Evolutionary conservation across 2,797 vertebrate species (phyloP).

Genomic region (Hyperoplus lanceolatus): DNA sequence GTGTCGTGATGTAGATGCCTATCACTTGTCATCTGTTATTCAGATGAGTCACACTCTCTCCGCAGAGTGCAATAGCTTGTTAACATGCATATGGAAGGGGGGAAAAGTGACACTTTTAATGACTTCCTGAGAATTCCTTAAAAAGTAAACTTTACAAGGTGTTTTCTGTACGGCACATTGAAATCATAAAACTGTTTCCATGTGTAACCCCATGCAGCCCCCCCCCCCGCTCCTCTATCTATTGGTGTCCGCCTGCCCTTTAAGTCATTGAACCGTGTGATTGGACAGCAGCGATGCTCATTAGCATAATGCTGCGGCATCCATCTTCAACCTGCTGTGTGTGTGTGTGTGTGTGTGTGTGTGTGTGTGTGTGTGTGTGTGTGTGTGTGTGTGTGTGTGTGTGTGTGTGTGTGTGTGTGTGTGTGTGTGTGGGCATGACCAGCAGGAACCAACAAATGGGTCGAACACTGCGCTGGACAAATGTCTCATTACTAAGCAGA

Average conservation of each 20-base stretch:
- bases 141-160: slow-evolving; percentile 38
- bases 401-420: too few species aligned
- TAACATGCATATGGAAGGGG: slow-evolving; percentile 22
- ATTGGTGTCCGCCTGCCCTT: slow-evolving; percentile 32
- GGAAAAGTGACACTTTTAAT: slow-evolving; percentile 39
- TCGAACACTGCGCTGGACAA: slow-evolving; percentile 34
- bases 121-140: slow-evolving; percentile 18
- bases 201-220: slow-evolving; percentile 5
- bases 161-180: slow-evolving; percentile 19
- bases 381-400: too few species aligned
- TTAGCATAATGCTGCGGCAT: slow-evolving; percentile 64
- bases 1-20: slow-evolving; percentile 16
- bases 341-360: slow-evolving; percentile 18
- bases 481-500: slow-evolving; percentile 54
- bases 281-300: slow-evolving; percentile 58
- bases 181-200: slow-evolving; percentile 26
- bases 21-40: slow-evolving; percentile 43
- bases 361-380: background rate
- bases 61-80: slow-evolving; percentile 36
- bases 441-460: slow-evolving; percentile 28
- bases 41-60: slow-evolving; percentile 36
- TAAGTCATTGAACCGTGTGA: slow-evolving; percentile 60
- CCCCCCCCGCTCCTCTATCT: background rate
- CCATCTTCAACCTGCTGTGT: slow-evolving; percentile 45
- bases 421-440: background rate